Base-by-base conservation (phyloP, 2,888 invertebrate genomes). In the Prosapia bicincta region DNA sequence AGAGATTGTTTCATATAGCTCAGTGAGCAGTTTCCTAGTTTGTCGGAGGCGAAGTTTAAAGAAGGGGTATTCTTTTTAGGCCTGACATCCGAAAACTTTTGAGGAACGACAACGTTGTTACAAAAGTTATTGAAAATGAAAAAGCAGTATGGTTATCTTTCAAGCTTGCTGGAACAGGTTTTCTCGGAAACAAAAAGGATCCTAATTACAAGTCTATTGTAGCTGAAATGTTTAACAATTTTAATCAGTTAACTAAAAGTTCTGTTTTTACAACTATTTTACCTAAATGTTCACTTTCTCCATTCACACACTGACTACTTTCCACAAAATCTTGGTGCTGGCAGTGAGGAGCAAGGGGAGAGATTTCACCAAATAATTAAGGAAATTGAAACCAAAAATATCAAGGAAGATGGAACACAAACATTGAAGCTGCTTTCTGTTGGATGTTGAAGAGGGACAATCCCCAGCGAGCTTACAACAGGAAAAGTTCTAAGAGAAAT, bases 331-430 rank as follows among this genome's bases (percentile, higher is more conserved):
- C 79, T 82, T 66, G 83, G 82, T 71, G 82, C 78, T 74, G 79
- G 81, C 28, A 83, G 83, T 77, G 83, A 83, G 74, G 83, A 84
- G 75, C 84, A 84, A 32, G 82, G 83, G 26, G 83, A 84, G 80
- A 78, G 83, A 25, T 85, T 84, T 75, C 84, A 84, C 78, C 83
- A 83, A 76, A 83, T 0, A 80, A n/a, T n/a, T n/a, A n/a, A 78
- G 43, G 78, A 78, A 23, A 83, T 83, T 79, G 83, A 84, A 78
- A n/a, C n/a, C 78, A 79, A 32, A 79, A 82, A 10, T 83, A 83
- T 77, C 83, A 84, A 79, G 82, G 82, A 38, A 78, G 72, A 73
- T 82, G 81, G 81, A 79, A 81, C 78, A 66, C 77, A 32, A 79
- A 78, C 71, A 84, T 84, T 83, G 79, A 83, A 78, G 83, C 81